phyloP scores from a whole-genome alignment of 1,140 invertebrate genomes.

The Scylla paramamosain region DNA sequence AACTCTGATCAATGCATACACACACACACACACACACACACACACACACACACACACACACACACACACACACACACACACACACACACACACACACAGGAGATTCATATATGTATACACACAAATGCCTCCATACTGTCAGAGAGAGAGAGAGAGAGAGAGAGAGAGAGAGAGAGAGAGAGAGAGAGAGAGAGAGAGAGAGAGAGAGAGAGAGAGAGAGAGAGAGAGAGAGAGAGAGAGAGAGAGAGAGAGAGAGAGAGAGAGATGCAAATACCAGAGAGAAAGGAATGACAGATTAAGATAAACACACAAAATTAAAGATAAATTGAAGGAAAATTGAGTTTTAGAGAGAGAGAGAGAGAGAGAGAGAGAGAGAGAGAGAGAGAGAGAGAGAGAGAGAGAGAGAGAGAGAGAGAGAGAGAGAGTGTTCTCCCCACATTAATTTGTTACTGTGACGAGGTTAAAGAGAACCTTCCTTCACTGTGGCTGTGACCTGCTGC shows the following conservation, averaged over 20 bases:
- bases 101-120: not conserved
- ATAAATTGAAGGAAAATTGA: no score
- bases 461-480: not conserved
- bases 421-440: not conserved
- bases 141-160: conserved; percentile 34
- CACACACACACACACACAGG: not conserved
- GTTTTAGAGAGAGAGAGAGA: conserved; percentile 12
- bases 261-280: no score
- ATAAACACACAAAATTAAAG: no score
- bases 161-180: conserved; percentile 40
- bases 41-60: not conserved
- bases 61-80: not conserved
- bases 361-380: conserved; percentile 20
- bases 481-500: not conserved
- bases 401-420: no score
- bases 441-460: conserved; percentile 22
- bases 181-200: conserved; percentile 9
- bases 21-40: not conserved
- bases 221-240: no score
- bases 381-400: conserved; percentile 7
- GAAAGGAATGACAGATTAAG: no score
- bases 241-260: not conserved
- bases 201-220: not conserved
- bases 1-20: not conserved
- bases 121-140: not conserved